These are phyloP conservation scores for Metalampra italica DNA, from an alignment of 2,888 invertebrate species.

Conservation along the genomic window DNA sequence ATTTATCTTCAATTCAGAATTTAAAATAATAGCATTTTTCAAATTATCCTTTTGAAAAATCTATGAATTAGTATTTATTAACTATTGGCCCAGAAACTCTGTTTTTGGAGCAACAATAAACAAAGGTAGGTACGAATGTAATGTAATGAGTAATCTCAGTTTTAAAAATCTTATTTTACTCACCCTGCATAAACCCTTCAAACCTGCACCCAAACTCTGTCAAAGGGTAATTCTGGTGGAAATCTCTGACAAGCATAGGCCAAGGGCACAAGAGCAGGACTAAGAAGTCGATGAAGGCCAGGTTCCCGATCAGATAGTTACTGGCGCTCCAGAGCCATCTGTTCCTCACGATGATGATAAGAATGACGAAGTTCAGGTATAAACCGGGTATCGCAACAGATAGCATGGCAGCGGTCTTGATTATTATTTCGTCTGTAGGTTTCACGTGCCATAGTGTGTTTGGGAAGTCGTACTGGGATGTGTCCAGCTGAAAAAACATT, in stretches of 20 bases:
- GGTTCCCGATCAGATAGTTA: slow-evolving; percentile 85
- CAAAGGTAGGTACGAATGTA: too few relatives aligned
- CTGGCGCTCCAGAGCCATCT: slow-evolving; percentile 83
- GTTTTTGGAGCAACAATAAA: too few relatives aligned
- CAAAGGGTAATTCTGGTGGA: slow-evolving; percentile 88
- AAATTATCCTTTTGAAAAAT: too few relatives aligned
- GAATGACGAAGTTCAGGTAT: slow-evolving; percentile 81
- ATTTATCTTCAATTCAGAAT: too few relatives aligned
- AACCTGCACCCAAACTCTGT: slow-evolving; percentile 85
- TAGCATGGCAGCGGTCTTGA: slow-evolving; percentile 79
- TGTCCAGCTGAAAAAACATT: slow-evolving; percentile 48
- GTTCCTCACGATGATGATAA: slow-evolving; percentile 80
- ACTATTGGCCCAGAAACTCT: too few relatives aligned
- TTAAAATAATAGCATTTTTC: too few relatives aligned
- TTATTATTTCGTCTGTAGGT: slow-evolving; percentile 77
- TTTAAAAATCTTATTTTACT: not conserved
- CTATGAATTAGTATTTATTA: too few relatives aligned
- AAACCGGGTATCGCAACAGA: slow-evolving; percentile 82
- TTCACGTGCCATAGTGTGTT: slow-evolving; percentile 83
- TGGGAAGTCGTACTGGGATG: slow-evolving; percentile 72
- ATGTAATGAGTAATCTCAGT: too few relatives aligned
- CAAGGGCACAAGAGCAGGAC: slow-evolving; percentile 84
- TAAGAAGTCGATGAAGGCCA: slow-evolving; percentile 84
- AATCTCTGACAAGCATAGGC: slow-evolving; percentile 85
- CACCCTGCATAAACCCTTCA: slow-evolving; percentile 84